Evolutionary conservation across 2,888 invertebrate genomes (phyloP).

Genomic region (Pseudeuparius sepicola): DNA sequence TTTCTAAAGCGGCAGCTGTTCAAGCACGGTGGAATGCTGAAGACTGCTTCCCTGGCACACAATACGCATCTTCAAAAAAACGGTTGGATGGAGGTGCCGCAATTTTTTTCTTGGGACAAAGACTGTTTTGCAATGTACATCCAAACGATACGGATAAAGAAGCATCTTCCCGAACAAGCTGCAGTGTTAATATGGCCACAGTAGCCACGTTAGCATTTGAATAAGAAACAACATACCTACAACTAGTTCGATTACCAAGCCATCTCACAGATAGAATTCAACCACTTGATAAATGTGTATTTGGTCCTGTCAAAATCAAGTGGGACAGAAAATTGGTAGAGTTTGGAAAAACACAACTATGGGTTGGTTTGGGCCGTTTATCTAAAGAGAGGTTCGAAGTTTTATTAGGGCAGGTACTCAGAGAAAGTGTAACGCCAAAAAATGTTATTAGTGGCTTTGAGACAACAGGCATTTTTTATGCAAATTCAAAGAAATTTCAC

Average conservation of each 20-base stretch:
- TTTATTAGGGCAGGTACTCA: neutral
- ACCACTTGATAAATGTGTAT: slow-evolving; percentile 19
- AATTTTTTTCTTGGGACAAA: slow-evolving; percentile 21
- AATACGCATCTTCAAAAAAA: slow-evolving; percentile 22
- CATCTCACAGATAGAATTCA: slow-evolving; percentile 22
- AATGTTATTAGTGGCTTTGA: slow-evolving; percentile 1
- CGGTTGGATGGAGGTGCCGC: slow-evolving; percentile 27
- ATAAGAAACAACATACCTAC: slow-evolving; percentile 16
- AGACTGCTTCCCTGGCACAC: slow-evolving; percentile 19
- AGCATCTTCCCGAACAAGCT: slow-evolving; percentile 15
- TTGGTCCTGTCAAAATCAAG: slow-evolving; percentile 14
- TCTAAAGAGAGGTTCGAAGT: slow-evolving; percentile 1
- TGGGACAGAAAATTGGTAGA: slow-evolving; percentile 17
- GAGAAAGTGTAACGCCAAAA: neutral
- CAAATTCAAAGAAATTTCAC: neutral
- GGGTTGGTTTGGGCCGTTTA: neutral
- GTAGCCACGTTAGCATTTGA: slow-evolving; percentile 19
- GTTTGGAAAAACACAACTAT: neutral
- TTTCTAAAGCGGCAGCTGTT: slow-evolving; percentile 26
- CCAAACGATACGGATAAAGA: slow-evolving; percentile 12
- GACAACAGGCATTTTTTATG: slow-evolving; percentile 67
- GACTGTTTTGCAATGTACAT: slow-evolving; percentile 15
- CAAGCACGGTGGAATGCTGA: slow-evolving; percentile 23
- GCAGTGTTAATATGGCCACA: slow-evolving; percentile 20
- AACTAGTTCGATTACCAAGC: slow-evolving; percentile 13